These are phyloP conservation scores for Agapornis canus DNA, from an alignment of 2,797 vertebrate genomes.

Conservation along the genomic window DNA sequence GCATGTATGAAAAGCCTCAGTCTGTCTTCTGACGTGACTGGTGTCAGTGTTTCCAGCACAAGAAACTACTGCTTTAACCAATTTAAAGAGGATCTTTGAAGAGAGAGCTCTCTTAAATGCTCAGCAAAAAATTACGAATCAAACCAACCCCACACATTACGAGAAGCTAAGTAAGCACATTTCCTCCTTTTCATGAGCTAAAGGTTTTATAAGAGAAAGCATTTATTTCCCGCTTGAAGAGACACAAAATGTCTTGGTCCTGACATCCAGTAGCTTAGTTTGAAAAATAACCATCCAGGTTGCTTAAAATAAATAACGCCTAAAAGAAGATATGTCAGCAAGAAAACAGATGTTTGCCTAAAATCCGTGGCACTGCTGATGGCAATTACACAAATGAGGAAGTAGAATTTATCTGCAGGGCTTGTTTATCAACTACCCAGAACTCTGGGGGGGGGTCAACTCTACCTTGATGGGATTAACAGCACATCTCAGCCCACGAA, in stretches of 20 bases:
- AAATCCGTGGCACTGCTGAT: neutral
- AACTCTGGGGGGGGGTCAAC: neutral
- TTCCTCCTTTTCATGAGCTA: neutral
- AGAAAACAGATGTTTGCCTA: slow-evolving; percentile 10
- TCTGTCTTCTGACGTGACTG: slow-evolving; percentile 13
- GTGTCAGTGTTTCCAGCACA: neutral
- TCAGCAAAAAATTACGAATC: slow-evolving; percentile 14
- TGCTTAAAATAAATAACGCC: slow-evolving; percentile 23
- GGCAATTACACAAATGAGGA: neutral
- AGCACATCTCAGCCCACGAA: neutral
- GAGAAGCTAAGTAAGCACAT: slow-evolving; percentile 14
- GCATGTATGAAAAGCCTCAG: neutral
- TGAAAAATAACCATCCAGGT: slow-evolving; percentile 7
- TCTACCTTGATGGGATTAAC: neutral
- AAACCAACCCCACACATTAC: neutral
- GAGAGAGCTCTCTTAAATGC: neutral
- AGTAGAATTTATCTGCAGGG: neutral
- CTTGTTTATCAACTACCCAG: neutral
- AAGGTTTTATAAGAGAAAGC: neutral
- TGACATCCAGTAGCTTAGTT: neutral
- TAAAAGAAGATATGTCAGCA: neutral
- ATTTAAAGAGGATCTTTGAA: neutral
- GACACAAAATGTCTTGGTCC: neutral
- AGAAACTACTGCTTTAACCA: neutral
- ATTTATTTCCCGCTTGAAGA: neutral